These are phyloP conservation scores for Odiellus spinosus DNA, from an alignment of 2,888 invertebrate species.

Conservation along the genomic window DNA sequence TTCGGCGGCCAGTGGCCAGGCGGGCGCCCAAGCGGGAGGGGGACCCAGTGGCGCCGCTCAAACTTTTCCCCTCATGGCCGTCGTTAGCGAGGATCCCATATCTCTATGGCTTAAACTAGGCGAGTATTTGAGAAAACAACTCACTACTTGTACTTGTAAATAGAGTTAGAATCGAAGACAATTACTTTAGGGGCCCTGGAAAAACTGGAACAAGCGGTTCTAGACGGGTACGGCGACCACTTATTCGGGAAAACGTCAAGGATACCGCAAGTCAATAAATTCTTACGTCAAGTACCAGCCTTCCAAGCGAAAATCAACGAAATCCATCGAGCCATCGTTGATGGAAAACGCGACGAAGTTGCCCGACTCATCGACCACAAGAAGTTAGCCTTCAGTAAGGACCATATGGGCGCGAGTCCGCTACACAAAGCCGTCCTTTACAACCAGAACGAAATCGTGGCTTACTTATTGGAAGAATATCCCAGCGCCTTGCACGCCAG, in stretches of 20 bases:
- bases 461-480: slow-evolving; percentile 41
- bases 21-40: too few species aligned
- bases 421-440: slow-evolving; percentile 73
- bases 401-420: slow-evolving; percentile 31
- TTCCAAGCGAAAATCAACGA: slow-evolving; percentile 65
- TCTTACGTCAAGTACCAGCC: slow-evolving; percentile 30
- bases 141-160: too few species aligned
- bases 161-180: too few species aligned
- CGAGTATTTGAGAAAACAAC: too few species aligned
- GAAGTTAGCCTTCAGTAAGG: slow-evolving; percentile 24
- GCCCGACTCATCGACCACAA: slow-evolving; percentile 29
- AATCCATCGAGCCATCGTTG: slow-evolving; percentile 68
- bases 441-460: slow-evolving; percentile 63
- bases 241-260: slow-evolving; percentile 28
- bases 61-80: slow-evolving; percentile 10
- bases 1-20: too few species aligned
- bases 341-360: slow-evolving; percentile 54
- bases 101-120: slow-evolving; percentile 31
- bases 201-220: slow-evolving; percentile 31
- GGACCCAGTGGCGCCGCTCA: too few species aligned
- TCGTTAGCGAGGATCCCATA: slow-evolving; percentile 27
- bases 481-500: slow-evolving; percentile 31
- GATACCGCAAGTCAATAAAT: slow-evolving; percentile 27
- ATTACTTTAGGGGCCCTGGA: slow-evolving; percentile 31
- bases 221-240: slow-evolving; percentile 32